These are phyloP conservation scores for Dolichotis patagonum DNA, from an alignment of 2,113 vertebrate species.

Conservation along the genomic window DNA sequence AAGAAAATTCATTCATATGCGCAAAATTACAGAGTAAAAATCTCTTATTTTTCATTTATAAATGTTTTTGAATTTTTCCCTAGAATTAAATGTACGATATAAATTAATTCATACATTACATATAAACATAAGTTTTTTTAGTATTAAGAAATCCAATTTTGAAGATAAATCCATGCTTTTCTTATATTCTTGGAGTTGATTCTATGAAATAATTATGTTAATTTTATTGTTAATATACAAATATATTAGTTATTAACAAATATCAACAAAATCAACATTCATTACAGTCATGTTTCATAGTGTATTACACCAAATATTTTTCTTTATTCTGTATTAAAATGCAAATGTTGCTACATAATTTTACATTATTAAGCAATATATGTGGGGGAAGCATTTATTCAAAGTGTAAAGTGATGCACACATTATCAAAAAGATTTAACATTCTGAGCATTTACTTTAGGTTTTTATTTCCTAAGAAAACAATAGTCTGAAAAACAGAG, in stretches of 20 bases:
- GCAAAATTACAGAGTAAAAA: not conserved
- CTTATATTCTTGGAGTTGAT: not conserved
- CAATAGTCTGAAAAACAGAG: not conserved
- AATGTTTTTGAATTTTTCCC: not conserved
- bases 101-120: not conserved
- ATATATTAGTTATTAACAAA: not conserved
- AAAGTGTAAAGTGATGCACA: not conserved
- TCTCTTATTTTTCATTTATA: not conserved
- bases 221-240: not conserved
- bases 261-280: not conserved
- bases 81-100: not conserved
- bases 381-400: not conserved
- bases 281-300: not conserved
- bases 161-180: not conserved
- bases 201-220: not conserved
- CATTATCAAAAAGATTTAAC: not conserved
- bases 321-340: not conserved
- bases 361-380: not conserved
- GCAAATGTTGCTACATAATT: not conserved
- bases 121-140: not conserved
- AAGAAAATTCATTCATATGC: not conserved
- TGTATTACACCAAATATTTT: not conserved
- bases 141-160: not conserved
- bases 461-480: slow-evolving; percentile 5
- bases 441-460: not conserved